These are phyloP conservation scores for Meloidogyne chitwoodi DNA, from an alignment of 1,140 invertebrate species.

Conservation along the genomic window DNA sequence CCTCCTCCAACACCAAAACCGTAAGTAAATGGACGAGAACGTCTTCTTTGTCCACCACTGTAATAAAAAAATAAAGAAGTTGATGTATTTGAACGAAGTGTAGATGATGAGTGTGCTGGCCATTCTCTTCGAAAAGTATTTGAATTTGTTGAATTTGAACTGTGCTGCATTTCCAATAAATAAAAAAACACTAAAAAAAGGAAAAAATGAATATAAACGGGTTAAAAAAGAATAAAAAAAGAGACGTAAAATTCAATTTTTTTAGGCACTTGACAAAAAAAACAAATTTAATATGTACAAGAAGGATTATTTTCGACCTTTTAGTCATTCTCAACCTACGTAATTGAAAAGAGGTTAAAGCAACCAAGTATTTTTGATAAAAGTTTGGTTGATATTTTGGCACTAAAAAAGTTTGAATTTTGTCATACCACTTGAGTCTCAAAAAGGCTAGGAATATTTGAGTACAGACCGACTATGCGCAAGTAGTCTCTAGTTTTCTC, in stretches of 20 bases:
- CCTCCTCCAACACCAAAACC: conserved; percentile 18
- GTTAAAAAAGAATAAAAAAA: background rate
- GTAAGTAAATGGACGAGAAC: conserved; percentile 19
- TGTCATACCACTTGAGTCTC: too few relatives aligned
- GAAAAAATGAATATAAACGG: background rate
- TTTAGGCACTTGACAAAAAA: background rate
- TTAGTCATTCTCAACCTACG: background rate
- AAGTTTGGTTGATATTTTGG: too few relatives aligned
- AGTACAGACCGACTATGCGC: too few relatives aligned
- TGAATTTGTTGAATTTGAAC: background rate
- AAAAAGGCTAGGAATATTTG: too few relatives aligned
- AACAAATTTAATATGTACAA: background rate
- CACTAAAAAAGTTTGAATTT: too few relatives aligned
- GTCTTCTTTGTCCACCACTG: conserved; percentile 12
- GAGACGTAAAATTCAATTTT: background rate
- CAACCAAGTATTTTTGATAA: too few relatives aligned
- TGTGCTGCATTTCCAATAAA: background rate
- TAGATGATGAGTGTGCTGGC: background rate
- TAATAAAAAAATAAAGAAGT: conserved; percentile 9
- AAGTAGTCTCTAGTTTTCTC: too few relatives aligned
- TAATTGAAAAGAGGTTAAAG: background rate
- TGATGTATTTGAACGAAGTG: conserved; percentile 13
- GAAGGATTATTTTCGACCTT: background rate
- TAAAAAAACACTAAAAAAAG: background rate
- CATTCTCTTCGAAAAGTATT: background rate